phyloP scores from a whole-genome alignment of 2,113 vertebrate species.

The Macquaria australasica region DNA sequence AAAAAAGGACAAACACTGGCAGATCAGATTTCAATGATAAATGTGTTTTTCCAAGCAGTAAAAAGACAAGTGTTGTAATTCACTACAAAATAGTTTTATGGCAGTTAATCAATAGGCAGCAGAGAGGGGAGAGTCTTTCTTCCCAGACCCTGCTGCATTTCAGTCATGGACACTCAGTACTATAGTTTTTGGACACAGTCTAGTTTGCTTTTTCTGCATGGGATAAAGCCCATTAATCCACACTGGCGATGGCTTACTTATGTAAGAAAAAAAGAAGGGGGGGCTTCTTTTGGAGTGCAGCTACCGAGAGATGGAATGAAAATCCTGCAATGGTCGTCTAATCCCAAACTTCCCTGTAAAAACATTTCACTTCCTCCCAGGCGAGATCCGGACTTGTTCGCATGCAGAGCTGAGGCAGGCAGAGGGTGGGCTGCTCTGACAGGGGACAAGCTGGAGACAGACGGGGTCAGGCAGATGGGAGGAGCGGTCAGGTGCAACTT shows the following conservation, averaged over 20 bases:
- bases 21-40: conserved; percentile 25
- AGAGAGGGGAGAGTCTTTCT: conserved; percentile 17
- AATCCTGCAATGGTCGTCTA: conserved; percentile 74
- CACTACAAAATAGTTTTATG: conserved; percentile 25
- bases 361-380: conserved; percentile 79
- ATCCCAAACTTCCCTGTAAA: conserved; percentile 80
- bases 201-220: conserved; percentile 48
- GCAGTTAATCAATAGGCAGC: conserved; percentile 17
- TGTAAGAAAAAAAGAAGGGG: conserved; percentile 46
- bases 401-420: conserved; percentile 57
- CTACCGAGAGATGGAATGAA: conserved; percentile 74
- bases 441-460: conserved; percentile 56
- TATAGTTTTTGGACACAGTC: conserved; percentile 44
- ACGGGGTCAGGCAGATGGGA: conserved; percentile 61
- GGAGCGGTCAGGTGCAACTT: conserved; percentile 62
- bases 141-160: conserved; percentile 18
- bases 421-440: conserved; percentile 59
- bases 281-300: conserved; percentile 67
- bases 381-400: conserved; percentile 65
- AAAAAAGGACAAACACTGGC: conserved; percentile 18
- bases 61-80: conserved; percentile 31
- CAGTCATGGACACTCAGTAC: conserved; percentile 57
- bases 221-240: conserved; percentile 73
- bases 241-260: conserved; percentile 65
- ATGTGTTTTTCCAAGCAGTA: conserved; percentile 29